Conservation (phyloP, 2,888 invertebrate genomes). For the Ctenicera cuprea region DNA sequence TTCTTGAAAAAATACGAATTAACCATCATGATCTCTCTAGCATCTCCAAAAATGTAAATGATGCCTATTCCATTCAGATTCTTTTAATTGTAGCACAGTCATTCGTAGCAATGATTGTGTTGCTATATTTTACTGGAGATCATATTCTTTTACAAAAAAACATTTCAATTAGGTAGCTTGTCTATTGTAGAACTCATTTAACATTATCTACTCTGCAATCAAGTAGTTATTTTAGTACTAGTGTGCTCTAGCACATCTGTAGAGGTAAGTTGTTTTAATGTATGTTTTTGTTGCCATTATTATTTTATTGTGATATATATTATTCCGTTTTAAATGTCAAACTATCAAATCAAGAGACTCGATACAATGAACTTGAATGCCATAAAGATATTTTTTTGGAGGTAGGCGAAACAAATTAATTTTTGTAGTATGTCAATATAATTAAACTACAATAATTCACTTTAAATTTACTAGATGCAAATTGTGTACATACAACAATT, state of each 20-base stretch:
- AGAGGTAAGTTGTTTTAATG: too few species aligned
- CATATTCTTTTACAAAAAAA: not conserved
- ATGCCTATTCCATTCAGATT: conserved; percentile 23
- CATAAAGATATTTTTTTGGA: too few species aligned
- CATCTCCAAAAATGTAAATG: conserved; percentile 7
- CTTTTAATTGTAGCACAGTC: conserved; percentile 14
- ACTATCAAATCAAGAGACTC: too few species aligned
- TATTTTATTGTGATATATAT: too few species aligned
- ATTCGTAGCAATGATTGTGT: conserved; percentile 24
- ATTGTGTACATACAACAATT: too few species aligned
- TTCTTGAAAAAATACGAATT: conserved; percentile 14
- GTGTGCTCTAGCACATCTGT: not conserved
- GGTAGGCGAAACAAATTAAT: too few species aligned
- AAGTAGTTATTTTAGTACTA: not conserved
- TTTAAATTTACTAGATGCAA: too few species aligned
- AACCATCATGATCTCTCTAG: conserved; percentile 28
- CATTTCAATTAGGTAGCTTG: not conserved
- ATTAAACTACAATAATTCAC: too few species aligned
- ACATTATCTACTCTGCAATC: not conserved
- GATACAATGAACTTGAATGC: too few species aligned
- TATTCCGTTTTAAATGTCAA: too few species aligned
- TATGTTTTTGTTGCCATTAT: too few species aligned
- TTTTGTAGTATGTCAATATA: too few species aligned
- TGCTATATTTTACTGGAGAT: conserved; percentile 12
- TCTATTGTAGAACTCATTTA: not conserved